Evolutionary conservation across 2,113 vertebrate genomes (phyloP), one percentile per base, ranked within the genome.

Genomic region (Nothoprocta pentlandii): DNA sequence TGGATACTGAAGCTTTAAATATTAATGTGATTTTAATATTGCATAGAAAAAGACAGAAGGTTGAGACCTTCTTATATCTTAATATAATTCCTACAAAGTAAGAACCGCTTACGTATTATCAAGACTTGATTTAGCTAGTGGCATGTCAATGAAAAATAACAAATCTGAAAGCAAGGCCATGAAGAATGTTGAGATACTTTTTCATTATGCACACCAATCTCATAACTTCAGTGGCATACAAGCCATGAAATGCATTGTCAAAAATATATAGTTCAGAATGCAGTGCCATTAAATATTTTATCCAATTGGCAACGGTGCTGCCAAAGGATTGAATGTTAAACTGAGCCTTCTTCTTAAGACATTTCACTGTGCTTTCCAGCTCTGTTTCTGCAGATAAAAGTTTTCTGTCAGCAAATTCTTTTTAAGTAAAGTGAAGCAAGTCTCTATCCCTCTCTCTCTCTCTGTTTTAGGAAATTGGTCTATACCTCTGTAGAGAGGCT

Each of bases 1-100:
- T 91, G 83, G 86, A 82, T 92, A 88, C 75, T 54, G 56, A 78
- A 73, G 22, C 47, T 95, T 96, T 89, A 96, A 97, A 95, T 96
- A 96, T 96, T 95, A 95, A 97, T 89, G 64, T 68, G 74, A 76
- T 87, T 97, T 97, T 94, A 96, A 94, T 97, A 96, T 91, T 96
- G 61, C 91, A 95, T 84, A 70, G 63, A 79, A 93, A 95, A 95
- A 96, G 75, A 87, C 36, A 94, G 88, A 94, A 93, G 91, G 93
- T 93, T 97, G 91, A 94, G 88, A 94, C 63, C 75, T 87, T 85
- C 63, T 89, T 94, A 87, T 92, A 91, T 88, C 71, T 92, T 90
- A 93, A 92, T 85, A 91, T 80, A 95, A 95, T 96, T 93, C 88
- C 62, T 94, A 90, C 49, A 69, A 93, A 95, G 77, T 87, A 79